These are phyloP conservation scores for Notospermus geniculatus DNA, from an alignment of 1,140 invertebrate genomes.

Conservation along the genomic window DNA sequence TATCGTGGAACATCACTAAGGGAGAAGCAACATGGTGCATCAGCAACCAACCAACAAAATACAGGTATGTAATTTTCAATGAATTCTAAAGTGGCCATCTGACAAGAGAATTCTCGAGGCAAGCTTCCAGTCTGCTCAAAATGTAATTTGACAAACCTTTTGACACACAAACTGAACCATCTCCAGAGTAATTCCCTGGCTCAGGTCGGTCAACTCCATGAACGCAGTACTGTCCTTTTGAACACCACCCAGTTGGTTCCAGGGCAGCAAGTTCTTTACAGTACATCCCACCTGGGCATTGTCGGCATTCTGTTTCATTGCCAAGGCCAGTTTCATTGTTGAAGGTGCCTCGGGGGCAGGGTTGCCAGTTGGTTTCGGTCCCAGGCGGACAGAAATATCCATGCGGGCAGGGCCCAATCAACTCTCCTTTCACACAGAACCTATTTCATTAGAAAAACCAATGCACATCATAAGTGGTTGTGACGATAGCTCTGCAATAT, in stretches of 20 bases:
- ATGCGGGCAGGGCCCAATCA: slow-evolving; percentile 38
- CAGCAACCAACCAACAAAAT: too few species aligned
- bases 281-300: slow-evolving; percentile 44
- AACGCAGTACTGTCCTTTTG: slow-evolving; percentile 42
- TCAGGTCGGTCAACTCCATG: slow-evolving; percentile 43
- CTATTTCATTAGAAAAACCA: too few species aligned
- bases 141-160: slow-evolving; percentile 20
- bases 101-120: too few species aligned
- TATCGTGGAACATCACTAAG: too few species aligned
- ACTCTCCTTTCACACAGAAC: slow-evolving; percentile 40
- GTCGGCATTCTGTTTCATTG: slow-evolving; percentile 32
- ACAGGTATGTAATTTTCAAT: too few species aligned
- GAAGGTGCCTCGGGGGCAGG: slow-evolving; percentile 46
- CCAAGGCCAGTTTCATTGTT: slow-evolving; percentile 46
- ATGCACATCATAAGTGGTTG: too few species aligned
- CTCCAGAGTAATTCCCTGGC: slow-evolving; percentile 28
- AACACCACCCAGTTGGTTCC: slow-evolving; percentile 30
- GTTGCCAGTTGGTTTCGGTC: slow-evolving; percentile 46
- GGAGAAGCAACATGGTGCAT: too few species aligned
- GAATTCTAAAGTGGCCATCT: too few species aligned
- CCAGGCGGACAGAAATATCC: slow-evolving; percentile 47
- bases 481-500: too few species aligned
- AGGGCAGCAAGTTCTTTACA: slow-evolving; percentile 34
- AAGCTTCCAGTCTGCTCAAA: slow-evolving; percentile 40
- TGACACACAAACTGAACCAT: neutral